Percentiles rank a stretch among this genome's conserved stretches.
Conservation (phyloP, 2,797 vertebrate species). For the Catostomus latipinnis region DNA sequence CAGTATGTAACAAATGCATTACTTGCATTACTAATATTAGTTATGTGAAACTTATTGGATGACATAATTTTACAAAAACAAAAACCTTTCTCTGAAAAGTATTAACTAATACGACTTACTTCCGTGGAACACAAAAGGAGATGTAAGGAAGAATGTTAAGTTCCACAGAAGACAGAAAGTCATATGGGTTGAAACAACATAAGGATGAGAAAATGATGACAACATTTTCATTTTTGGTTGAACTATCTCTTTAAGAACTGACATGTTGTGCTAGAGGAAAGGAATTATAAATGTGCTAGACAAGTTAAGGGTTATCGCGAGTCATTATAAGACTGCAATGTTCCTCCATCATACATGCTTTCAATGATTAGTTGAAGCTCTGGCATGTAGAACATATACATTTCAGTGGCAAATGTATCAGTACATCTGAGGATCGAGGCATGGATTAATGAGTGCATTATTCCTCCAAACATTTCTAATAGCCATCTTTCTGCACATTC, state of each 20-base stretch:
- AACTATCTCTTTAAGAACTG: neutral
- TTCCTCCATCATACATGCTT: slow-evolving; percentile 17
- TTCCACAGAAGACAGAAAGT: too few species aligned
- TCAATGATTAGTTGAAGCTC: slow-evolving; percentile 23
- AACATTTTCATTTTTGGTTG: too few species aligned
- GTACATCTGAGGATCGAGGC: slow-evolving; percentile 39
- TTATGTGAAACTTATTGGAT: too few species aligned
- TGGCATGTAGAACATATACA: slow-evolving; percentile 23
- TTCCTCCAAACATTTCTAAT: slow-evolving; percentile 45
- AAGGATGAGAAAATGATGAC: too few species aligned
- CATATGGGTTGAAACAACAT: too few species aligned
- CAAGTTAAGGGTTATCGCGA: slow-evolving; percentile 27
- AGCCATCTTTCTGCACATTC: slow-evolving; percentile 16
- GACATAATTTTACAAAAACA: too few species aligned
- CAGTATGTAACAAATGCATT: too few species aligned
- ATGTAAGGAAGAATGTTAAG: too few species aligned
- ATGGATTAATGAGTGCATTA: slow-evolving; percentile 38
- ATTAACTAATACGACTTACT: too few species aligned
- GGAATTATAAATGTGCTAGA: slow-evolving; percentile 8
- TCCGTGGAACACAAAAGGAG: too few species aligned
- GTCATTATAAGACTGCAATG: neutral
- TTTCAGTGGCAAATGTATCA: slow-evolving; percentile 37
- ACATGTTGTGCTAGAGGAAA: slow-evolving; percentile 7
- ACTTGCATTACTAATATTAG: too few species aligned
- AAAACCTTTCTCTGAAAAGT: too few species aligned